Evolutionary conservation across 2,888 invertebrate genomes (phyloP).

Genomic region (Acanthosoma haemorrhoidale): DNA sequence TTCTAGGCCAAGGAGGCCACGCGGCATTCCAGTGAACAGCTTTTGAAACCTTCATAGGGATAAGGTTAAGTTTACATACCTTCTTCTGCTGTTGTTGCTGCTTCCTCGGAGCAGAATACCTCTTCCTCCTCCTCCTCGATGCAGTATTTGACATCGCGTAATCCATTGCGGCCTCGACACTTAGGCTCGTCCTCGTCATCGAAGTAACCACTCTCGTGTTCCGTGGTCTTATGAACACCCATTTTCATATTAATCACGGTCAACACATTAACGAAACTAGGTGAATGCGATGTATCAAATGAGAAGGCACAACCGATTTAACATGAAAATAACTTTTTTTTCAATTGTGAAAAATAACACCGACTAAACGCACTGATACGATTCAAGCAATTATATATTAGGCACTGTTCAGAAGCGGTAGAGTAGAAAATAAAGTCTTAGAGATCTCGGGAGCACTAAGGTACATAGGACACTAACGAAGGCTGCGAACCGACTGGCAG

Average conservation of each 20-base stretch:
- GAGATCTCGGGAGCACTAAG: too few species aligned
- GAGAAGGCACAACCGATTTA: not conserved
- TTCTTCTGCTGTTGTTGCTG: conserved; percentile 25
- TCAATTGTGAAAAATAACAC: not conserved
- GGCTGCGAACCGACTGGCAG: conserved; percentile 23
- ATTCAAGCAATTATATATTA: not conserved
- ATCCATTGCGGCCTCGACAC: conserved; percentile 6
- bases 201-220: conserved; percentile 79
- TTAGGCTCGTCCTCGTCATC: conserved; percentile 55
- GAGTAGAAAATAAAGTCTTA: not conserved
- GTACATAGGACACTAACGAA: not conserved
- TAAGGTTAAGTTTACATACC: conserved; percentile 13
- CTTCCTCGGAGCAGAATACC: conserved; percentile 31
- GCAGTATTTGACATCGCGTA: conserved; percentile 29
- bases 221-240: conserved; percentile 60
- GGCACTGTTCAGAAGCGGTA: conserved; percentile 1
- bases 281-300: not conserved
- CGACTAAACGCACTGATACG: not conserved
- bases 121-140: conserved; percentile 17
- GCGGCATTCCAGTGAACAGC: conserved; percentile 7
- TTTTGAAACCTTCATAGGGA: conserved; percentile 8
- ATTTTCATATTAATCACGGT: conserved; percentile 47
- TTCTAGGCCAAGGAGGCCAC: not conserved
- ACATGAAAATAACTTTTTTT: not conserved
- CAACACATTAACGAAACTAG: not conserved